phyloP scores from a whole-genome alignment of 2,888 invertebrate genomes.

The Caenorhabditis parvicauda region DNA sequence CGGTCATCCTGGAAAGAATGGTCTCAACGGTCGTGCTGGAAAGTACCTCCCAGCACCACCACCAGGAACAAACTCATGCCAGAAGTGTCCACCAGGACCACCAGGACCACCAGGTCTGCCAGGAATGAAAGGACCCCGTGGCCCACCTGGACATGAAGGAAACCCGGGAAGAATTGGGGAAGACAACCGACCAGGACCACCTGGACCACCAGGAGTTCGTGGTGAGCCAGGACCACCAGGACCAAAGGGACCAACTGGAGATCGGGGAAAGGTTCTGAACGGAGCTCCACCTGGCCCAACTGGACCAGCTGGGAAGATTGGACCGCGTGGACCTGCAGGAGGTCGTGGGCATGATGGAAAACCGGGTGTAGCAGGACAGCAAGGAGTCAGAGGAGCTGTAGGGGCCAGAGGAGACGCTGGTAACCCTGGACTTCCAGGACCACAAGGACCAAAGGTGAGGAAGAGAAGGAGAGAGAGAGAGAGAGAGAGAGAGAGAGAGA shows the following conservation, averaged over 20 bases:
- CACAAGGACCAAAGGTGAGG: constrained; percentile 48
- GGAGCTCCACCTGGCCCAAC: constrained; percentile 52
- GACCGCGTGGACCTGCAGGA: constrained; percentile 47
- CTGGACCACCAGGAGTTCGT: constrained; percentile 55
- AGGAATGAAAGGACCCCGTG: constrained; percentile 52
- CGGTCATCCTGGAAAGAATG: constrained; percentile 36
- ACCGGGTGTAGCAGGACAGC: constrained; percentile 40
- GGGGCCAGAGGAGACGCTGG: constrained; percentile 50
- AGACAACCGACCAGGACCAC: constrained; percentile 56
- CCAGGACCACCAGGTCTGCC: constrained; percentile 57
- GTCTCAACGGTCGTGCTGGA: constrained; percentile 34
- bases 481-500: neutral
- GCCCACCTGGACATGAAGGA: constrained; percentile 34
- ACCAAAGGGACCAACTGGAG: constrained; percentile 48
- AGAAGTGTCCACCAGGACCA: constrained; percentile 52
- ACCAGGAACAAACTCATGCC: constrained; percentile 41
- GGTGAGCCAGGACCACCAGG: constrained; percentile 50
- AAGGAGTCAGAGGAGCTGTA: constrained; percentile 48
- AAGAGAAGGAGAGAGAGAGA: too few species aligned
- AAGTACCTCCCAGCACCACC: constrained; percentile 49
- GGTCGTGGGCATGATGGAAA: constrained; percentile 49
- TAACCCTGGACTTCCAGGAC: constrained; percentile 52
- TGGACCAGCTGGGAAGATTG: constrained; percentile 48
- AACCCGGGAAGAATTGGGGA: constrained; percentile 45
- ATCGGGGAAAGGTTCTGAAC: constrained; percentile 45